Evolutionary conservation across 92 coral and sea anemone species (phyloP), one percentile per base, ranked within the genome.

Genomic region (Umimayanthus chanpuru): DNA sequence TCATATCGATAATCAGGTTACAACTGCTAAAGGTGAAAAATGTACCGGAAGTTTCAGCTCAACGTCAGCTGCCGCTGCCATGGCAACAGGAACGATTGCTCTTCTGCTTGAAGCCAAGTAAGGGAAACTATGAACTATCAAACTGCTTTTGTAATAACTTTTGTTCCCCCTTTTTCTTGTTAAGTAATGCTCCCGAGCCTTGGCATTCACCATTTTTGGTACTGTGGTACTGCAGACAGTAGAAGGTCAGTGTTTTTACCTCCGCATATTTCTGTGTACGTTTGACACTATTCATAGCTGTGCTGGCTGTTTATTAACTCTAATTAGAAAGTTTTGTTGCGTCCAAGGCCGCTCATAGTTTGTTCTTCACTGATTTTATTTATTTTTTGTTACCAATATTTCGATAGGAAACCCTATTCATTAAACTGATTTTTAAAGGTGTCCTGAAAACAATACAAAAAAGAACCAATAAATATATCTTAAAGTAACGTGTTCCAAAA

Each of bases 101-200:
- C 73, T 67, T 67, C 73, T 67, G 73, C 73, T 67, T 6, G 73
- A 67, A 67, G 73, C 73, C 28, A 67, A 67, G 73, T 67, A 67
- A 67, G 73, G 73, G 73, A 67, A 67, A 61, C 68, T 61, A 61
- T 5, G 0, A 61, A 61, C n/a, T 0, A 61, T 2, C 68, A 61
- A 61, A 61, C 6, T 61, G 11, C 68, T 2, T 61, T 61, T 61
- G 68, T 61, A 61, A 0, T 5, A 61, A 5, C 0, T 61, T 61
- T 61, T 61, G 68, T 9, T 61, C 6, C 68, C 68, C 68, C 68
- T 5, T 61, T 1, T 23, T 9, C 10, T 5, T 61, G 43, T 40
- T 40, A 40, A 40, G 43, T 40, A 40, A 40, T 40, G 4, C 68
- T 61, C 4, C 18, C 68, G 68, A 20, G n/a, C 68, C 68, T 0